phyloP scores from a whole-genome alignment of 2,888 invertebrate species.

The Blera fallax region DNA sequence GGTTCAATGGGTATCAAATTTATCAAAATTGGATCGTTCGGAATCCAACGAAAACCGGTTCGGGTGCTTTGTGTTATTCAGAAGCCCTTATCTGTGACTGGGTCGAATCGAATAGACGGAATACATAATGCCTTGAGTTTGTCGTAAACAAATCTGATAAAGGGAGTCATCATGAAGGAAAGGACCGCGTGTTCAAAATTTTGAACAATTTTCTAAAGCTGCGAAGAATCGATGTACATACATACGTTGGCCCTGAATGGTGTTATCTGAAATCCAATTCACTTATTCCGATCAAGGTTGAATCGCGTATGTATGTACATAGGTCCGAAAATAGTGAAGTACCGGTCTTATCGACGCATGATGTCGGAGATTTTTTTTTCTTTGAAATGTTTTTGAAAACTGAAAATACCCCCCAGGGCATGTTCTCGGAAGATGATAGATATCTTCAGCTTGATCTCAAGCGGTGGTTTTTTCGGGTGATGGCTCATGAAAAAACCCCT shows the following conservation, averaged over 20 bases:
- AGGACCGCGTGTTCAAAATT: not conserved
- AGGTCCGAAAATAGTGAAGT: not conserved
- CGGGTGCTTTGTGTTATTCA: not conserved
- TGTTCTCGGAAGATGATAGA: too few species aligned
- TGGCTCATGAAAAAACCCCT: too few species aligned
- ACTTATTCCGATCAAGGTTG: not conserved
- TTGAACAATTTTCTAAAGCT: not conserved
- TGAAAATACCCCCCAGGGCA: too few species aligned
- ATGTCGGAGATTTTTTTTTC: not conserved
- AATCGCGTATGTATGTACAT: not conserved
- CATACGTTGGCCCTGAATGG: not conserved
- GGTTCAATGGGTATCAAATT: conserved; percentile 68
- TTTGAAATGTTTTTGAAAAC: not conserved
- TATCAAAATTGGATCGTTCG: conserved; percentile 69
- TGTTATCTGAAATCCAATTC: not conserved
- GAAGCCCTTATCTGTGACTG: conserved; percentile 5
- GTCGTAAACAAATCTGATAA: conserved; percentile 12
- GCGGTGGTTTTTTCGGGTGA: too few species aligned
- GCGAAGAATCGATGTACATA: not conserved
- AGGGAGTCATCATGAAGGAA: not conserved
- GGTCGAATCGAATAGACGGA: conserved; percentile 3
- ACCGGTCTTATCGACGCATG: not conserved
- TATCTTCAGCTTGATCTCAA: too few species aligned
- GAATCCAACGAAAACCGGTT: conserved; percentile 60
- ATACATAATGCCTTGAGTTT: not conserved